Percentiles rank a stretch among this genome's conserved stretches.
phyloP scores from a whole-genome alignment of 1,140 invertebrate species.

The Piezodorus guildinii region DNA sequence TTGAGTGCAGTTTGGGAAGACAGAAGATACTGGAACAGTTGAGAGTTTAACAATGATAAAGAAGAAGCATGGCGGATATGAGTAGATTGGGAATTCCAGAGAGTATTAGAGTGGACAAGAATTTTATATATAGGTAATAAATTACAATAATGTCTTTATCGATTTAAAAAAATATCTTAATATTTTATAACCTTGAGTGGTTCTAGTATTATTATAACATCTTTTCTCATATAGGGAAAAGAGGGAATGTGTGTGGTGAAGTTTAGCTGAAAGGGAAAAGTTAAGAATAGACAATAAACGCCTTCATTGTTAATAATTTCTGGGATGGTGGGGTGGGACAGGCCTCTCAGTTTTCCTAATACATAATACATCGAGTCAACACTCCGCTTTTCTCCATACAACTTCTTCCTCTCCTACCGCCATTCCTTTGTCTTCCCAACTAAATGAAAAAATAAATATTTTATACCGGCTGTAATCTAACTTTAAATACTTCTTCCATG shows the following conservation, averaged over 20 bases:
- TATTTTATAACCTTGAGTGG: no score
- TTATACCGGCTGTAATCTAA: neutral
- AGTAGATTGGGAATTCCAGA: no score
- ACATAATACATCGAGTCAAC: slow-evolving; percentile 14
- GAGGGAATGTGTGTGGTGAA: neutral
- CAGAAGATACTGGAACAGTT: no score
- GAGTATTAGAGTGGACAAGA: no score
- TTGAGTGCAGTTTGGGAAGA: no score
- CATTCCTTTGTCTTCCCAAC: neutral
- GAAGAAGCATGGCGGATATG: no score
- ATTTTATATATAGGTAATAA: no score
- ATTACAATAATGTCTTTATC: no score
- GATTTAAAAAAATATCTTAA: no score
- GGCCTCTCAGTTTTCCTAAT: neutral
- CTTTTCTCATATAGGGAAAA: no score
- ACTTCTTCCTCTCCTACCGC: neutral
- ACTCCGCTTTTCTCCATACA: neutral
- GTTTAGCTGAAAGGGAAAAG: neutral
- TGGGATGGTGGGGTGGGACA: neutral
- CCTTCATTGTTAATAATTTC: slow-evolving; percentile 7
- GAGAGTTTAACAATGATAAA: no score
- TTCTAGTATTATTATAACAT: no score
- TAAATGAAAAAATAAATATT: slow-evolving; percentile 15
- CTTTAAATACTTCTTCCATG: neutral
- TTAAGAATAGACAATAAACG: slow-evolving; percentile 7